A percentile compares a stretch with the other conserved stretches of the same genome.
These are phyloP conservation scores for Takifugu flavidus DNA, from an alignment of 2,113 vertebrate species.

Conservation along the genomic window DNA sequence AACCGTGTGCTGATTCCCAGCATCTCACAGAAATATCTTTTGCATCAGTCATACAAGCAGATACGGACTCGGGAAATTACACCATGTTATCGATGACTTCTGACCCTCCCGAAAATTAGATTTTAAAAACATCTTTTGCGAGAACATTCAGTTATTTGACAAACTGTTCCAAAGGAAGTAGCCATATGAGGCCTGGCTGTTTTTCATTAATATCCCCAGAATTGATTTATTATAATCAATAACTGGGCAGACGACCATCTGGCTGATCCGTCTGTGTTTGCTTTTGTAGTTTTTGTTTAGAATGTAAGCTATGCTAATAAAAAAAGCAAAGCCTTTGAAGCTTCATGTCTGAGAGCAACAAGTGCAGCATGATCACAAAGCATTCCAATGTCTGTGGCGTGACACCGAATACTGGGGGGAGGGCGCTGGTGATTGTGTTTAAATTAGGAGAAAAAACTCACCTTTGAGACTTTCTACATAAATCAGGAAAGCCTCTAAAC, in stretches of 20 bases:
- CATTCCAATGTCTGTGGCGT: constrained; percentile 72
- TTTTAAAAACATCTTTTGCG: constrained; percentile 2
- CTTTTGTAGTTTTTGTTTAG: constrained; percentile 71
- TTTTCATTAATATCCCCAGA: constrained; percentile 42
- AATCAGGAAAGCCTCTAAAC: constrained; percentile 78
- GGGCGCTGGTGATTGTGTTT: constrained; percentile 71
- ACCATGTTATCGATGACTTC: constrained; percentile 15
- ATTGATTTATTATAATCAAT: constrained; percentile 63
- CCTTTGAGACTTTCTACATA: constrained; percentile 76
- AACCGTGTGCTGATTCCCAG: constrained; percentile 24
- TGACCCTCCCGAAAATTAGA: constrained; percentile 5
- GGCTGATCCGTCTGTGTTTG: constrained; percentile 53
- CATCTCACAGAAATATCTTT: constrained; percentile 44
- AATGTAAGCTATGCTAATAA: constrained; percentile 68
- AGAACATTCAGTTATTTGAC: constrained; percentile 7
- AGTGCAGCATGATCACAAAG: constrained; percentile 73
- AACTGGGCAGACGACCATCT: constrained; percentile 48
- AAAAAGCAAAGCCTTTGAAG: constrained; percentile 60
- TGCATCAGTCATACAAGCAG: constrained; percentile 18
- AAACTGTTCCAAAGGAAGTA: constrained; percentile 24
- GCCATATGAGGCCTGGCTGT: constrained; percentile 29
- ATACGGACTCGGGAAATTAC: constrained; percentile 11
- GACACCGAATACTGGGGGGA: constrained; percentile 73
- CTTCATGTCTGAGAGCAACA: constrained; percentile 66
- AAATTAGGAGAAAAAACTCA: constrained; percentile 77